These are phyloP conservation scores for Verasper variegatus DNA, from an alignment of 2,113 vertebrate species.

Conservation along the genomic window DNA sequence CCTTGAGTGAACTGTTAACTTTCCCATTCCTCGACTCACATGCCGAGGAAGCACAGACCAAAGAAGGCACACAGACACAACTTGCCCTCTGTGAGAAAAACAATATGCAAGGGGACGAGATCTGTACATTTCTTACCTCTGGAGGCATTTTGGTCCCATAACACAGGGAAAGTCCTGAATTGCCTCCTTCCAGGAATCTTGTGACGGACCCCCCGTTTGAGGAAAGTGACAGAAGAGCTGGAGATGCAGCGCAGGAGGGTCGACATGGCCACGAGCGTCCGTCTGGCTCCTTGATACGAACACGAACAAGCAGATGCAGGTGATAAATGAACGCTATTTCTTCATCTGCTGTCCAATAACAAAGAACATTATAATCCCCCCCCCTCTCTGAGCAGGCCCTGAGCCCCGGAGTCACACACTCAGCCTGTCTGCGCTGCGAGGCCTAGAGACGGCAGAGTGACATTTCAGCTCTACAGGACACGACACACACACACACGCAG, in stretches of 20 bases:
- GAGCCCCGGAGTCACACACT: constrained; percentile 38
- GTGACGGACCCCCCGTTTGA: constrained; percentile 62
- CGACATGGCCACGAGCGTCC: constrained; percentile 75
- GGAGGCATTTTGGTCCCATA: constrained; percentile 77
- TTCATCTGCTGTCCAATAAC: constrained; percentile 47
- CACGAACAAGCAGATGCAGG: constrained; percentile 41
- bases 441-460: constrained; percentile 70
- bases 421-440: constrained; percentile 46
- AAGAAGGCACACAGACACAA: constrained; percentile 10
- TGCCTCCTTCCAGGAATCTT: constrained; percentile 68
- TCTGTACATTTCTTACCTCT: constrained; percentile 75
- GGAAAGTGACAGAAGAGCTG: constrained; percentile 68
- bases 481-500: constrained; percentile 33
- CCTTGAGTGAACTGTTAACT: constrained; percentile 47
- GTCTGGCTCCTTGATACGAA: constrained; percentile 63
- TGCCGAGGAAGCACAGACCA: constrained; percentile 19
- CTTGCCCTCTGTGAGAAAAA: constrained; percentile 19
- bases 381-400: constrained; percentile 7
- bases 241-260: constrained; percentile 77
- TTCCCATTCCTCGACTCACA: constrained; percentile 32
- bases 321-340: constrained; percentile 13
- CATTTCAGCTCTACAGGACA: constrained; percentile 67
- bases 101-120: neutral
- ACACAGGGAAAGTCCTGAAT: constrained; percentile 80
- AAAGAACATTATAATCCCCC: constrained; percentile 44